phyloP scores from a whole-genome alignment of 2,797 vertebrate species.

The Chelon labrosus region DNA sequence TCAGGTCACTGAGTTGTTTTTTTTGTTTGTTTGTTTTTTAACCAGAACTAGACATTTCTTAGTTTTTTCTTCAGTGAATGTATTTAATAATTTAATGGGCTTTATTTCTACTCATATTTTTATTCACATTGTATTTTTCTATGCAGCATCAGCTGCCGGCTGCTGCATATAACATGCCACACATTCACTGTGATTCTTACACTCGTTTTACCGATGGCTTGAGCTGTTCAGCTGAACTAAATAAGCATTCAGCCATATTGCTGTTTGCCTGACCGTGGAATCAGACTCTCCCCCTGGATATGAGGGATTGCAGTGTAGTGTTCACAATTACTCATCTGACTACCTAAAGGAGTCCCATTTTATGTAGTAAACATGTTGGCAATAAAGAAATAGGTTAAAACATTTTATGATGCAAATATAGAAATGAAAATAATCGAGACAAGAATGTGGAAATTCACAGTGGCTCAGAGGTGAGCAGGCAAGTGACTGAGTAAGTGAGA shows the following conservation, averaged over 20 bases:
- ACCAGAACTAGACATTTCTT: conserved; percentile 18
- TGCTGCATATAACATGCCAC: conserved; percentile 23
- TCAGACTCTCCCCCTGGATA: conserved; percentile 73
- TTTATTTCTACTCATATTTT: neutral
- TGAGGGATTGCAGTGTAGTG: conserved; percentile 38
- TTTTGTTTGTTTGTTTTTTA: neutral
- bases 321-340: conserved; percentile 61
- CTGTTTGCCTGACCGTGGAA: conserved; percentile 74
- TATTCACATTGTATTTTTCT: conserved; percentile 1
- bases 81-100: neutral
- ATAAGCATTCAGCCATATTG: conserved; percentile 84
- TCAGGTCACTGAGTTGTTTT: conserved; percentile 13
- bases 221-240: conserved; percentile 73
- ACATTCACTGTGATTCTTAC: conserved; percentile 46
- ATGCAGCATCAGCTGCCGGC: conserved; percentile 10
- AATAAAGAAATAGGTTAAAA: conserved; percentile 28
- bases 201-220: conserved; percentile 39
- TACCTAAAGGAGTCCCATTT: conserved; percentile 32
- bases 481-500: conserved; percentile 58
- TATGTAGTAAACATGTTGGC: conserved; percentile 9
- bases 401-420: conserved; percentile 38
- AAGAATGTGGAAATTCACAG: conserved; percentile 29
- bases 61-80: neutral
- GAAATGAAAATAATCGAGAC: conserved; percentile 24
- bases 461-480: conserved; percentile 23